Base-by-base conservation (phyloP, 2,797 vertebrate genomes). In the Fistularia commersonii region DNA sequence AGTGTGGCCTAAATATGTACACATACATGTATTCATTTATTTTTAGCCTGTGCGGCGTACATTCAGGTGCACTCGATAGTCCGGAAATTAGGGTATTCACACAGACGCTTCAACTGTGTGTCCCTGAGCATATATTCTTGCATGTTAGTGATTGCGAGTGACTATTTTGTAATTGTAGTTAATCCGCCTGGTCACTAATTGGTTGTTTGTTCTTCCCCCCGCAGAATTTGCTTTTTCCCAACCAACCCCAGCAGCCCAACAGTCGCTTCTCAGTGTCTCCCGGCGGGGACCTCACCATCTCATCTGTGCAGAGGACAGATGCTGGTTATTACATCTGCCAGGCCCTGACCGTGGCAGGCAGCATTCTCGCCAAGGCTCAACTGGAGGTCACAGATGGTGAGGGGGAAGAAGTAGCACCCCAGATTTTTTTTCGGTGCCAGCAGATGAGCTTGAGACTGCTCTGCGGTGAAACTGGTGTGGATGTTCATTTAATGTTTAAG, bases 301-400 rank as follows among this genome's bases (percentile, higher is more conserved):
- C 92, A 48, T 91, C 91, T 61, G 94, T 99, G 75, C 97, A 98
- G 76, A 88, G 95, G n/a, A 87, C 92, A 32, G 97, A 99, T 45
- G 93, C 92, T 0, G 97, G 97, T 46, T 98, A 95, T 86, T 99
- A 99, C 77, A 96, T 99, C 85, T 99, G 97, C 87, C 97, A 99
- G 86, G 96, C 97, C 1, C 87, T 99, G 72, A 99, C 96, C 0
- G 95, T 99, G 70, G 97, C 96, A 43, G 97, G 97, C 80, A 99
- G 97, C 78, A 98, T 99, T 79, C 92, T 99, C 69, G 97, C 97
- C 84, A 99, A 98, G 79, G 97, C 97, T 74, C 96, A 99, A 81
- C 91, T 99, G 88, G 97, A 99, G 88, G 97, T 99, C 87, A 98
- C 96, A 82, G 97, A 99, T 81, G 97, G 97, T 99, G 82, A 92